phyloP scores from a whole-genome alignment of 2,113 vertebrate species.

The Bagarius yarrelli region DNA sequence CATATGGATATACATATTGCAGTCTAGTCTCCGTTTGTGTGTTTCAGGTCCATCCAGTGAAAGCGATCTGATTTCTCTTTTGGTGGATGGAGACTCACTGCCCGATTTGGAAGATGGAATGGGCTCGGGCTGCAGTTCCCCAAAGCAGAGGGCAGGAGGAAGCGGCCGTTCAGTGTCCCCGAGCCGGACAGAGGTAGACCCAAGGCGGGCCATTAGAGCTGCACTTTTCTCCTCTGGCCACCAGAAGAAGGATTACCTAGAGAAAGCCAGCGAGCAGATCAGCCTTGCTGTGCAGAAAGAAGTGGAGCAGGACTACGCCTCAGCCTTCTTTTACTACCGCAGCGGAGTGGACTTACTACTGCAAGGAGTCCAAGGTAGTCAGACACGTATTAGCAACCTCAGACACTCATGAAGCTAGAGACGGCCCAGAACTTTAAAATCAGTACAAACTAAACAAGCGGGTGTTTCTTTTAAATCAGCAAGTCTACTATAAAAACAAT shows the following conservation, averaged over 20 bases:
- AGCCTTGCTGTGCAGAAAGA: slow-evolving; percentile 88
- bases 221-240: slow-evolving; percentile 76
- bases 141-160: slow-evolving; percentile 75
- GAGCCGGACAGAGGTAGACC: slow-evolving; percentile 72
- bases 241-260: slow-evolving; percentile 86
- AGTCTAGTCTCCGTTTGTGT: neutral
- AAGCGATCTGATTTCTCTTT: slow-evolving; percentile 84
- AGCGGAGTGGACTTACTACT: slow-evolving; percentile 91
- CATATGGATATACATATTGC: neutral
- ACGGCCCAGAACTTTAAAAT: neutral
- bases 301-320: slow-evolving; percentile 84
- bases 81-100: slow-evolving; percentile 85
- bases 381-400: neutral
- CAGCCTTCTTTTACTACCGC: slow-evolving; percentile 86
- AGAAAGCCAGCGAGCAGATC: slow-evolving; percentile 88
- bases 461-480: neutral
- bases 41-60: slow-evolving; percentile 84
- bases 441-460: neutral
- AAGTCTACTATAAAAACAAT: neutral
- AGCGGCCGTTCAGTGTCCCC: slow-evolving; percentile 55
- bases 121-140: slow-evolving; percentile 90
- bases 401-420: neutral
- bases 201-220: slow-evolving; percentile 67
- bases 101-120: slow-evolving; percentile 92
- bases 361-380: slow-evolving; percentile 93